phyloP scores from a whole-genome alignment of 2,888 invertebrate species.

The Agriotes lineatus region DNA sequence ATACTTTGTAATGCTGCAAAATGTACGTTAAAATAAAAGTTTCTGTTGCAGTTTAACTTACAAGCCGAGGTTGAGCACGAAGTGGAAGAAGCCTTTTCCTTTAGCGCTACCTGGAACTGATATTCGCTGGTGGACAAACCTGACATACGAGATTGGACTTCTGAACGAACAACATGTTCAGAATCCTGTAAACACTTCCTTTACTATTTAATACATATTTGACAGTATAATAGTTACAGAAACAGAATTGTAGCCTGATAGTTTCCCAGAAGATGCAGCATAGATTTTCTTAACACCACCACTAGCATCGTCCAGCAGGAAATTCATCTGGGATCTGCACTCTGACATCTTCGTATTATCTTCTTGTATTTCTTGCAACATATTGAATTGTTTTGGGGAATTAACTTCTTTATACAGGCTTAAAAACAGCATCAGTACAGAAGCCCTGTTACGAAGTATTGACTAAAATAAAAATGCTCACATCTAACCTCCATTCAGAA shows the following conservation, averaged over 20 bases:
- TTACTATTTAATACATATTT: too few relatives aligned
- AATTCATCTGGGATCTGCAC: slow-evolving; percentile 48
- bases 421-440: slow-evolving; percentile 57
- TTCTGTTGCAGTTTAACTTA: too few relatives aligned
- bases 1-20: slow-evolving; percentile 48
- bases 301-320: slow-evolving; percentile 54
- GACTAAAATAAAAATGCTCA: slow-evolving; percentile 55
- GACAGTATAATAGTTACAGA: slow-evolving; percentile 4
- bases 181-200: slow-evolving; percentile 18
- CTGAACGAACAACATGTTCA: neutral
- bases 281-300: slow-evolving; percentile 55
- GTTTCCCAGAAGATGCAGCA: slow-evolving; percentile 18
- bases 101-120: slow-evolving; percentile 43
- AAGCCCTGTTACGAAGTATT: slow-evolving; percentile 57
- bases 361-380: slow-evolving; percentile 54
- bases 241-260: neutral
- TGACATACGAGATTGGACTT: slow-evolving; percentile 41
- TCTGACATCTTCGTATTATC: slow-evolving; percentile 46
- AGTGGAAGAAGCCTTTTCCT: slow-evolving; percentile 43
- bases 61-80: slow-evolving; percentile 43
- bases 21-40: too few relatives aligned
- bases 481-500: neutral
- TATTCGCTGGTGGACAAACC: slow-evolving; percentile 57
- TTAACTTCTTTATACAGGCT: slow-evolving; percentile 50
- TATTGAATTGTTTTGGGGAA: slow-evolving; percentile 46